Evolutionary conservation across 2,113 vertebrate genomes (phyloP).

Genomic region (Ochotona curzoniae): DNA sequence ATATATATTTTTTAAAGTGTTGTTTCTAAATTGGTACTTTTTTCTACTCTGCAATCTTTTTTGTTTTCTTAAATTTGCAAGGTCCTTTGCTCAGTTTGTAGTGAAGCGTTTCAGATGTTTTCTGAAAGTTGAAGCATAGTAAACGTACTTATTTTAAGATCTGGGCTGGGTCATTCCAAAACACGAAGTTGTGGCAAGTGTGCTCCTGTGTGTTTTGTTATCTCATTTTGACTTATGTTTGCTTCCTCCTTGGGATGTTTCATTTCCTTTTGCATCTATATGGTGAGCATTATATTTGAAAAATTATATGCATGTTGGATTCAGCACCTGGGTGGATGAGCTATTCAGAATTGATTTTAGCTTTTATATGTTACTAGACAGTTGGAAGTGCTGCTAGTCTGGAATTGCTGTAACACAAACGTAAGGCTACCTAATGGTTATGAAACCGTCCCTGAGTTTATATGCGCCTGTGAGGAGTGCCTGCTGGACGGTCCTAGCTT

Average conservation of each 20-base stretch:
- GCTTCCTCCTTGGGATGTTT: background rate
- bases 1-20: no score
- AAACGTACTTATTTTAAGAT: conserved; percentile 17
- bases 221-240: background rate
- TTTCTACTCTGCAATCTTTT: background rate
- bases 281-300: background rate
- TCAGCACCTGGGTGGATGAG: background rate
- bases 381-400: background rate
- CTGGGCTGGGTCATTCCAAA: background rate
- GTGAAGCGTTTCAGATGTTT: background rate
- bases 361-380: background rate
- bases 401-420: background rate
- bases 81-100: background rate
- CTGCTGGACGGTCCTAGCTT: background rate
- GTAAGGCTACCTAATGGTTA: background rate
- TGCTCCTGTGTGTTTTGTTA: background rate
- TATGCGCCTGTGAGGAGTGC: background rate
- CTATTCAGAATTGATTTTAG: conserved; percentile 26
- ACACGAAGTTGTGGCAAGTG: background rate
- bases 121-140: background rate
- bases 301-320: background rate
- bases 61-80: background rate
- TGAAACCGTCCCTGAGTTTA: background rate
- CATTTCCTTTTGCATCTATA: conserved; percentile 8
- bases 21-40: background rate